Percentiles rank a stretch among this genome's conserved stretches.
phyloP scores from a whole-genome alignment of 2,888 invertebrate species.

The Phengaris alcon region DNA sequence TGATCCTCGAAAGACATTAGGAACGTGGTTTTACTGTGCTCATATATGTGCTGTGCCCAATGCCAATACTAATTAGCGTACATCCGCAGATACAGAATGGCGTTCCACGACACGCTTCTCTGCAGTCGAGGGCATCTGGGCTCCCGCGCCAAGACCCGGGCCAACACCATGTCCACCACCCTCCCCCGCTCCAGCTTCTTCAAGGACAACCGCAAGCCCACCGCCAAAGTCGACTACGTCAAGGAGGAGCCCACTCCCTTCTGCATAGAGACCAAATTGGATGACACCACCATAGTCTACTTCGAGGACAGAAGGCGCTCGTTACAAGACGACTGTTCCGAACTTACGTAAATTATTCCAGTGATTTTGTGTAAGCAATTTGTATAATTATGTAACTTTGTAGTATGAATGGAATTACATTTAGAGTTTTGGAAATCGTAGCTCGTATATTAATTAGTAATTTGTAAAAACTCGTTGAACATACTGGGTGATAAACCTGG shows the following conservation, averaged over 20 bases:
- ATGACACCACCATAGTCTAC: constrained; percentile 39
- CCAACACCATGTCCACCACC: constrained; percentile 56
- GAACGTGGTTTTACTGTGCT: too few species aligned
- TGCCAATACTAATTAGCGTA: neutral
- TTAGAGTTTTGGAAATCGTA: too few species aligned
- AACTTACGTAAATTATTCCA: neutral
- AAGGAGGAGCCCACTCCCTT: constrained; percentile 57
- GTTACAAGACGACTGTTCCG: neutral
- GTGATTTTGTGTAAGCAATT: too few species aligned
- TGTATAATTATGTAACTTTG: too few species aligned
- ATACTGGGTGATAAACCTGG: too few species aligned
- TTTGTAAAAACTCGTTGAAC: too few species aligned
- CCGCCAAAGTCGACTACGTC: constrained; percentile 60
- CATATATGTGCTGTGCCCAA: neutral
- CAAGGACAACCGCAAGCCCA: constrained; percentile 55
- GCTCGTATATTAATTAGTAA: too few species aligned
- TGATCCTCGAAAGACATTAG: too few species aligned
- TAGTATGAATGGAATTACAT: too few species aligned
- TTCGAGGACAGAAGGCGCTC: constrained; percentile 23
- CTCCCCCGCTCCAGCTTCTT: constrained; percentile 45
- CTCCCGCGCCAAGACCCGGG: constrained; percentile 76
- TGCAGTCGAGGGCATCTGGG: constrained; percentile 72
- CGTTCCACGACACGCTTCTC: constrained; percentile 86
- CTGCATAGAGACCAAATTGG: constrained; percentile 45
- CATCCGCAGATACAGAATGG: constrained; percentile 82